Evolutionary conservation across 1,140 invertebrate genomes (phyloP).

Genomic region (Trachelipus rathkii): DNA sequence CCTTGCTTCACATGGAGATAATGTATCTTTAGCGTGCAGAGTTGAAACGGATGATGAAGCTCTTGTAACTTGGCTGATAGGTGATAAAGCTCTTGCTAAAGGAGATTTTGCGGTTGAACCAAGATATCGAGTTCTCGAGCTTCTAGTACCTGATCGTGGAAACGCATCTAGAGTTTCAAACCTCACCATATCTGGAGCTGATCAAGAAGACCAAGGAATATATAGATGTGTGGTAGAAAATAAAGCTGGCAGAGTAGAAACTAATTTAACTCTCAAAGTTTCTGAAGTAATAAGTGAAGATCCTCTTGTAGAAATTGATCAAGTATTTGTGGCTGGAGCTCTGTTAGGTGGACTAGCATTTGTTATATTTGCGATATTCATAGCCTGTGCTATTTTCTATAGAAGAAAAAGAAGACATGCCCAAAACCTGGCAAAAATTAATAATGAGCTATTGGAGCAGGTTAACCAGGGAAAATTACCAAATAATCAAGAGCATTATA

Average conservation of each 20-base stretch:
- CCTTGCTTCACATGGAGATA: constrained; percentile 58
- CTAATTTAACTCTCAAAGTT: constrained; percentile 62
- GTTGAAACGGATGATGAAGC: constrained; percentile 67
- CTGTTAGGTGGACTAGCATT: not conserved
- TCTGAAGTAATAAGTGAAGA: constrained; percentile 48
- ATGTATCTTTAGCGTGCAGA: constrained; percentile 67
- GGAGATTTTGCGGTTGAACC: constrained; percentile 35
- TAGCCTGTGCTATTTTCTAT: not conserved
- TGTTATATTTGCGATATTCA: not conserved
- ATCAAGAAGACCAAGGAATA: constrained; percentile 65
- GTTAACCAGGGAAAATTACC: not conserved
- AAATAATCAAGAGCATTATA: not conserved
- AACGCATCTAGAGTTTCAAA: constrained; percentile 51
- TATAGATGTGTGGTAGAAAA: constrained; percentile 73
- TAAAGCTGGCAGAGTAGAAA: constrained; percentile 66
- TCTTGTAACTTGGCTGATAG: constrained; percentile 57
- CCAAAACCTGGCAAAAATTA: not conserved
- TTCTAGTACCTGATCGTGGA: constrained; percentile 25
- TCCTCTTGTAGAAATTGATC: constrained; percentile 26
- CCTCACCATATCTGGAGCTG: constrained; percentile 65
- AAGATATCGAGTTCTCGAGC: constrained; percentile 37
- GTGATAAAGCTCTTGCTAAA: constrained; percentile 56
- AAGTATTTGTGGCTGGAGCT: constrained; percentile 2
- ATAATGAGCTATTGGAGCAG: not conserved
- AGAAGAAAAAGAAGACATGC: not conserved